Percentiles rank a stretch among this genome's conserved stretches.
Evolutionary conservation across 2,888 invertebrate species (phyloP).

Genomic region (Cephus rjabovi): DNA sequence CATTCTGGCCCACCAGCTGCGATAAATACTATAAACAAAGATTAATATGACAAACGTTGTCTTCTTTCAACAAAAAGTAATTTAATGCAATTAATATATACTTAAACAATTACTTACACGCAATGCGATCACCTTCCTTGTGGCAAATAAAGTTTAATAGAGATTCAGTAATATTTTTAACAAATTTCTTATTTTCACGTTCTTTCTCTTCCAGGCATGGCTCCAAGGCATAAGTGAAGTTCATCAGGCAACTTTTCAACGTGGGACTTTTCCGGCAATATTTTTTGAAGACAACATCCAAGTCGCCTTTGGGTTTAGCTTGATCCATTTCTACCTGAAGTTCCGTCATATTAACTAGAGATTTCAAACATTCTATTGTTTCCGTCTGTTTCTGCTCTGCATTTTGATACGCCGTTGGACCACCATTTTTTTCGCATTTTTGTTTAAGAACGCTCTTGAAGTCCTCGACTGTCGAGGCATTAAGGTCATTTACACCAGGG

Average conservation of each 20-base stretch:
- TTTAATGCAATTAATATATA: background rate
- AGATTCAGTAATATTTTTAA: conserved; percentile 77
- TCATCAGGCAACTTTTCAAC: conserved; percentile 73
- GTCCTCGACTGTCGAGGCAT: conserved; percentile 63
- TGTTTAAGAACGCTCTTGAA: conserved; percentile 71
- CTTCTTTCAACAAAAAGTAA: background rate
- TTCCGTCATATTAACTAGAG: conserved; percentile 71
- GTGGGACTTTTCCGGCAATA: conserved; percentile 77
- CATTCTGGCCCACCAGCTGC: conserved; percentile 86
- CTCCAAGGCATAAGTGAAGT: conserved; percentile 70
- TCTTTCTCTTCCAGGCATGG: conserved; percentile 76
- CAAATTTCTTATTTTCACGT: conserved; percentile 71
- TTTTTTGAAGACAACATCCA: conserved; percentile 79
- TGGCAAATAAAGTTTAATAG: conserved; percentile 80
- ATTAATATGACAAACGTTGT: no score
- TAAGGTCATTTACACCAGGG: conserved; percentile 50
- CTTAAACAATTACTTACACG: conserved; percentile 71
- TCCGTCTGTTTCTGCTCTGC: conserved; percentile 66
- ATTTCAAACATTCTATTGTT: conserved; percentile 71
- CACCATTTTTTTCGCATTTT: conserved; percentile 76
- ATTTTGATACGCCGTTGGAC: conserved; percentile 69
- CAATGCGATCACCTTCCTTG: conserved; percentile 86
- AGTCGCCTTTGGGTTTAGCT: conserved; percentile 77
- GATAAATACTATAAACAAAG: conserved; percentile 73
- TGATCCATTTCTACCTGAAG: conserved; percentile 76